Percentiles rank a stretch among this genome's conserved stretches.
These are phyloP conservation scores for Epizoanthus stellaris DNA, from an alignment of 92 coral and sea anemone species.

Conservation along the genomic window DNA sequence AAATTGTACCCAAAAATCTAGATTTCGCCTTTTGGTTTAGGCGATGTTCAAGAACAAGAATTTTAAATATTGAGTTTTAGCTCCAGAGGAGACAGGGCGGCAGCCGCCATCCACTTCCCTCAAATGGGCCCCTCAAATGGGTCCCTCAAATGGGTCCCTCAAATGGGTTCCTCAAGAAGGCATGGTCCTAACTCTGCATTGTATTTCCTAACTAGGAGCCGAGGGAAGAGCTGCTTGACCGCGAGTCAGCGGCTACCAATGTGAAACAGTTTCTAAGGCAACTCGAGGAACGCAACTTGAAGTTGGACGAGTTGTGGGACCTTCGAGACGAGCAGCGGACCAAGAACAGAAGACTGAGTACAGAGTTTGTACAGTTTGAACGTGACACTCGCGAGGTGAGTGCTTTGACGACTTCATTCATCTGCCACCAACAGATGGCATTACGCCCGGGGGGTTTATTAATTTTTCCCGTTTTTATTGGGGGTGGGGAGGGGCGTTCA, in stretches of 20 bases:
- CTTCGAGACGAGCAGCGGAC: conserved; percentile 85
- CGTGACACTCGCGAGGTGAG: conserved; percentile 93
- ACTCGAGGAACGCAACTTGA: conserved; percentile 84
- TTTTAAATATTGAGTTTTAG: too few species aligned
- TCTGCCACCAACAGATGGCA: background rate
- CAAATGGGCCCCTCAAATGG: too few species aligned
- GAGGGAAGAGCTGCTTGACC: conserved; percentile 76
- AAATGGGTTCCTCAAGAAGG: background rate
- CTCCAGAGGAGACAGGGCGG: too few species aligned
- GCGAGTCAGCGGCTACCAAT: conserved; percentile 84
- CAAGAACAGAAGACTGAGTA: conserved; percentile 83
- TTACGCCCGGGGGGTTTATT: too few species aligned
- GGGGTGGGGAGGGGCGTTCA: too few species aligned
- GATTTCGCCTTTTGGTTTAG: too few species aligned
- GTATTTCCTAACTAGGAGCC: conserved; percentile 71
- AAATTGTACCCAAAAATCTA: too few species aligned
- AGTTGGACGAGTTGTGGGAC: conserved; percentile 93
- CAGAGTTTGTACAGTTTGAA: conserved; percentile 95
- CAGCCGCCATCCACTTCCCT: too few species aligned
- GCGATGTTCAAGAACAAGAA: too few species aligned
- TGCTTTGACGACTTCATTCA: background rate
- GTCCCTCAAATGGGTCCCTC: too few species aligned
- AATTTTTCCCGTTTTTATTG: too few species aligned
- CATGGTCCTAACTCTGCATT: background rate
- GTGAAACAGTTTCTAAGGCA: conserved; percentile 79